Conservation (phyloP, 2,797 vertebrate genomes). For the Trematomus bernacchii region DNA sequence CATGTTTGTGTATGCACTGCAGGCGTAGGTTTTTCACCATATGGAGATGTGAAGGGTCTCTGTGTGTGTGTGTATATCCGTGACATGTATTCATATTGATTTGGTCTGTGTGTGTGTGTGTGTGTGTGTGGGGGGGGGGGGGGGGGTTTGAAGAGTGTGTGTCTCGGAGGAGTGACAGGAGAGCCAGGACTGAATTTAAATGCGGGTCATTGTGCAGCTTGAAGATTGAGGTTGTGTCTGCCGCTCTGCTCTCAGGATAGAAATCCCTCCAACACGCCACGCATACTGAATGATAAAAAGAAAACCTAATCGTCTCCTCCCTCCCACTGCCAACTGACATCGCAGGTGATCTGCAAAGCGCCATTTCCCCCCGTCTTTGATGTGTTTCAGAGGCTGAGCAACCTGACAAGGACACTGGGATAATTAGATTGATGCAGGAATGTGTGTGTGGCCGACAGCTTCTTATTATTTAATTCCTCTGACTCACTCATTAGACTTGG, state of each 20-base stretch:
- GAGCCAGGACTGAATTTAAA: slow-evolving; percentile 50
- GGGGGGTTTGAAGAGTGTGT: background rate
- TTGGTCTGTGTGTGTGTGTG: slow-evolving; percentile 11
- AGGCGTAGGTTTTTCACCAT: background rate
- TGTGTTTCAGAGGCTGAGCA: slow-evolving; percentile 30
- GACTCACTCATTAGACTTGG: slow-evolving; percentile 66
- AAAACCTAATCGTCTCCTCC: slow-evolving; percentile 39
- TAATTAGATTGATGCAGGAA: slow-evolving; percentile 73
- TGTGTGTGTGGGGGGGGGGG: slow-evolving; percentile 9
- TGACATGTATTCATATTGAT: slow-evolving; percentile 9
- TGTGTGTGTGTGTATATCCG: background rate
- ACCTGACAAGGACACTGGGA: slow-evolving; percentile 59
- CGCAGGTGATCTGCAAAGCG: slow-evolving; percentile 29
- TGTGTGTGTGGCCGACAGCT: slow-evolving; percentile 53
- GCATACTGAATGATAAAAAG: slow-evolving; percentile 37
- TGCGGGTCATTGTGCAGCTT: slow-evolving; percentile 46
- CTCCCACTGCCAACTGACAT: slow-evolving; percentile 13
- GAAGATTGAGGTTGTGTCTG: slow-evolving; percentile 44
- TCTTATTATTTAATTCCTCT: slow-evolving; percentile 65
- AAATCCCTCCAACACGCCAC: slow-evolving; percentile 50
- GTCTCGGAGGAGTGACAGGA: slow-evolving; percentile 38
- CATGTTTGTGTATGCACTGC: background rate
- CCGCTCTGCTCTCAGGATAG: slow-evolving; percentile 34
- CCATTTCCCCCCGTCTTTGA: slow-evolving; percentile 38
- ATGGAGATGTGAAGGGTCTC: background rate